These are phyloP conservation scores for Temnothorax curvispinosus DNA, from an alignment of 1,140 invertebrate species.

Conservation along the genomic window DNA sequence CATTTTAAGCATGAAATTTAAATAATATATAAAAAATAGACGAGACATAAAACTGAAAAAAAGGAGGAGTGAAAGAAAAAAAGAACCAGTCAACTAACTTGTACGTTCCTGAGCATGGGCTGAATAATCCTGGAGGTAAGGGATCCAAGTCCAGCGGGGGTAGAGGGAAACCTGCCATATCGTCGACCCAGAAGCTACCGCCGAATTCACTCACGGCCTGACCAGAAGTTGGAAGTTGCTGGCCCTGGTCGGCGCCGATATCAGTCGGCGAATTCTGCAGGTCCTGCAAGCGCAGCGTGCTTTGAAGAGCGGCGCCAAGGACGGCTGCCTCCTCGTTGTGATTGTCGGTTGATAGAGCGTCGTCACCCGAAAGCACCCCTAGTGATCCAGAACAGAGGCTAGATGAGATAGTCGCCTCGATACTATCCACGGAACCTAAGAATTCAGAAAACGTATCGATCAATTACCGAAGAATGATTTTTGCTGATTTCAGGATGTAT, in stretches of 20 bases:
- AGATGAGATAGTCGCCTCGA: slow-evolving; percentile 84
- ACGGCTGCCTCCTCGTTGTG: slow-evolving; percentile 77
- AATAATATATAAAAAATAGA: background rate
- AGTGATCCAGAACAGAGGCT: slow-evolving; percentile 81
- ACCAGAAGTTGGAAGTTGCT: slow-evolving; percentile 79
- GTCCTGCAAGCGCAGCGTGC: slow-evolving; percentile 81
- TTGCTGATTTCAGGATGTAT: background rate
- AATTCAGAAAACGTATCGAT: background rate
- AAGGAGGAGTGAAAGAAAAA: background rate
- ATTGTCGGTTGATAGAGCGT: slow-evolving; percentile 74
- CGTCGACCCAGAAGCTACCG: slow-evolving; percentile 89
- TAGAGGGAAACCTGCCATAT: slow-evolving; percentile 93
- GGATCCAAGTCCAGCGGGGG: slow-evolving; percentile 92
- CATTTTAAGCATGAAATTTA: background rate
- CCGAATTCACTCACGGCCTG: slow-evolving; percentile 82
- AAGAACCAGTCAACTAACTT: slow-evolving; percentile 81
- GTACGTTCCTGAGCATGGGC: slow-evolving; percentile 88
- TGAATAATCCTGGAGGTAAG: slow-evolving; percentile 88
- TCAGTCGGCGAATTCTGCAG: slow-evolving; percentile 81
- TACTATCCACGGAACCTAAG: slow-evolving; percentile 83
- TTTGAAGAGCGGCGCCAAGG: slow-evolving; percentile 76
- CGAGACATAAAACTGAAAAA: background rate
- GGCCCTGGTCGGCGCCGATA: slow-evolving; percentile 77
- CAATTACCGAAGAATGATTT: background rate
- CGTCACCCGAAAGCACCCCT: slow-evolving; percentile 80